Conservation (phyloP, 2,888 invertebrate species). For the Salticus scenicus region DNA sequence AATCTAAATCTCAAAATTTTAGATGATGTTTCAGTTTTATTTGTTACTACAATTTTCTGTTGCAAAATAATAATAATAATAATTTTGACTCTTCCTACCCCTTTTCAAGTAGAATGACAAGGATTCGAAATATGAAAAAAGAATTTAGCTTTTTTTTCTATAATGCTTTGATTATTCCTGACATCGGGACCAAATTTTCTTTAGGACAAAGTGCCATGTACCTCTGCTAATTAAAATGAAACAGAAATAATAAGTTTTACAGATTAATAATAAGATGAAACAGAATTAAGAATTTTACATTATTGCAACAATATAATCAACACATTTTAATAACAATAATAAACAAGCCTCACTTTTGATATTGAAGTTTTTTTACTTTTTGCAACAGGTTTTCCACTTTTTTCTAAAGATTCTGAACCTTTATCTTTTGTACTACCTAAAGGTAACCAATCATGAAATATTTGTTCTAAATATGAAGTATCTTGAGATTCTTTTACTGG, state of each 20-base stretch:
- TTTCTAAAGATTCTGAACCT: constrained; percentile 35
- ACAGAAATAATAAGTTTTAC: not conserved
- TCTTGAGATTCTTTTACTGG: not conserved
- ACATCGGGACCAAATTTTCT: too few species aligned
- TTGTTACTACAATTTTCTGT: too few species aligned
- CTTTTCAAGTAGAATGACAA: too few species aligned
- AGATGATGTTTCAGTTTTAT: too few species aligned
- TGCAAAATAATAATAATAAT: too few species aligned
- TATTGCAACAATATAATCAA: not conserved
- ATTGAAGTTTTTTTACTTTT: constrained; percentile 47
- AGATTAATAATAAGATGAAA: not conserved
- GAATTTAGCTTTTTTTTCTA: not conserved
- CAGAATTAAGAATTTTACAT: not conserved
- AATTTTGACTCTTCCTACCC: too few species aligned
- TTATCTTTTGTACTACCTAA: constrained; percentile 22
- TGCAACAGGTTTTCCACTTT: constrained; percentile 37
- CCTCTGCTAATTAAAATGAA: not conserved
- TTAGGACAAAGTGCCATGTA: not conserved
- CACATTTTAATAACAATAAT: too few species aligned
- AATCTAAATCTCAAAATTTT: too few species aligned
- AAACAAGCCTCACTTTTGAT: constrained; percentile 40
- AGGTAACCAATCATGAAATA: constrained; percentile 58
- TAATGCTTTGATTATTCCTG: not conserved
- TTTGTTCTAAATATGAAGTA: constrained; percentile 26
- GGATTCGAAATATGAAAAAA: too few species aligned